Base-by-base conservation (phyloP, 2,113 vertebrate genomes). In the Rynchops niger region DNA sequence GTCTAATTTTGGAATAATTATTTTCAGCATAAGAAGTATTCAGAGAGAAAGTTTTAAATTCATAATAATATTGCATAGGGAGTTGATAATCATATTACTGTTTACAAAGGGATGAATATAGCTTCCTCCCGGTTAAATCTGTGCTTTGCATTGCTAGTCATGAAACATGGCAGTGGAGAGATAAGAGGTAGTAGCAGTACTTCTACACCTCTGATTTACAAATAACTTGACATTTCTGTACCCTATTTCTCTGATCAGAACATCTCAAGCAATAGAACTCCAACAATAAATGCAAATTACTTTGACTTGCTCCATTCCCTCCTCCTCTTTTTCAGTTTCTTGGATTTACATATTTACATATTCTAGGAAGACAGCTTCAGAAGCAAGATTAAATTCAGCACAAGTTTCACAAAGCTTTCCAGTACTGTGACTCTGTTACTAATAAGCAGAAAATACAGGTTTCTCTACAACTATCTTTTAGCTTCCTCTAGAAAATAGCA, bases 371-470 rank as follows among this genome's bases (percentile, higher is more conserved):
- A 45, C 22, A 56, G 30, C 15, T 90, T 71, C 42, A 94, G 84
- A 74, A 74, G 29, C 15, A 66, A 84, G 45, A 69, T 63, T 71
- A 84, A 82, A 92, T 82, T 88, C 79, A 95, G n/a, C 19, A 40
- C 25, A 52, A 59, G 47, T 65, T 93, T 81, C 59, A 66, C 40
- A 80, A 53, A 73, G 61, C 58, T 90, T 93, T 94, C 82, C 73
- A 52, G 77, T 89, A 38, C 36, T 14, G 27, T 69, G 69, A 58
- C 27, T 92, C 91, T 78, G 61, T 53, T 93, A 87, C 67, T 67
- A 95, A 74, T 16, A 92, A 95, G 61, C 50, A 80, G 61, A 96
- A 95, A 83, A 66, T 19, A 67, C 30, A 88, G n/a, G 34, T 49
- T 90, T 91, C 49, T 90, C 58, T 74, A 73, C 52, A 76, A 26